Evolutionary conservation across 1,140 invertebrate genomes (phyloP).

Genomic region (Dolichoris vasculosae): DNA sequence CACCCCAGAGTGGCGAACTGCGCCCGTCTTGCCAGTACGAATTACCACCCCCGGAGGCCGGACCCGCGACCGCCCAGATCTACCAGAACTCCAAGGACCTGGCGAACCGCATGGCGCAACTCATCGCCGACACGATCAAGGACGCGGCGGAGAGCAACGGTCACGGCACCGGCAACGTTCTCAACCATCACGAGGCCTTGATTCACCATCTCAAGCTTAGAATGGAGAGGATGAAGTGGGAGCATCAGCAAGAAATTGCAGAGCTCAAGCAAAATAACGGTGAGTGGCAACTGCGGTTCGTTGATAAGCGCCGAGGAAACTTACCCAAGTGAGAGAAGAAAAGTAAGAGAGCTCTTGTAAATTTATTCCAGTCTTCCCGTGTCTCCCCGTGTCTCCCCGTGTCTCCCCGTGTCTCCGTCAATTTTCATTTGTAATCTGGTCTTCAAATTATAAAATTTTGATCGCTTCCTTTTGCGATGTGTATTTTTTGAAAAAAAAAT

Average conservation of each 20-base stretch:
- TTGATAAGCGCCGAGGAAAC: too few species aligned
- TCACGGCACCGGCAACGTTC: constrained; percentile 43
- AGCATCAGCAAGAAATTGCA: constrained; percentile 78
- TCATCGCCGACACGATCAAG: constrained; percentile 69
- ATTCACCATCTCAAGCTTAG: constrained; percentile 78
- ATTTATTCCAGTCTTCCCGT: too few species aligned
- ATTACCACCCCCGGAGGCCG: constrained; percentile 70
- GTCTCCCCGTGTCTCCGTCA: too few species aligned
- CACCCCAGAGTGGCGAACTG: constrained; percentile 54
- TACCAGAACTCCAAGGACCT: constrained; percentile 66
- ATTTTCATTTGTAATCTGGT: too few species aligned
- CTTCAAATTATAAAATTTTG: too few species aligned
- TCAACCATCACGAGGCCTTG: constrained; percentile 73
- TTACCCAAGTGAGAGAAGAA: too few species aligned
- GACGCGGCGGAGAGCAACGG: constrained; percentile 63
- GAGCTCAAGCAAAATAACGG: constrained; percentile 79
- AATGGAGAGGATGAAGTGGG: constrained; percentile 80
- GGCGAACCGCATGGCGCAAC: constrained; percentile 64
- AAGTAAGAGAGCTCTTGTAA: too few species aligned
- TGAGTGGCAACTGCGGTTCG: too few species aligned
- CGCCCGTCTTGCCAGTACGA: constrained; percentile 55
- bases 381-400: too few species aligned
- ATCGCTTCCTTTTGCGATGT: too few species aligned
- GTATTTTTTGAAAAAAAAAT: too few species aligned
- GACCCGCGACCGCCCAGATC: constrained; percentile 71